phyloP scores from a whole-genome alignment of 2,797 vertebrate genomes.

The Mus spretus region DNA sequence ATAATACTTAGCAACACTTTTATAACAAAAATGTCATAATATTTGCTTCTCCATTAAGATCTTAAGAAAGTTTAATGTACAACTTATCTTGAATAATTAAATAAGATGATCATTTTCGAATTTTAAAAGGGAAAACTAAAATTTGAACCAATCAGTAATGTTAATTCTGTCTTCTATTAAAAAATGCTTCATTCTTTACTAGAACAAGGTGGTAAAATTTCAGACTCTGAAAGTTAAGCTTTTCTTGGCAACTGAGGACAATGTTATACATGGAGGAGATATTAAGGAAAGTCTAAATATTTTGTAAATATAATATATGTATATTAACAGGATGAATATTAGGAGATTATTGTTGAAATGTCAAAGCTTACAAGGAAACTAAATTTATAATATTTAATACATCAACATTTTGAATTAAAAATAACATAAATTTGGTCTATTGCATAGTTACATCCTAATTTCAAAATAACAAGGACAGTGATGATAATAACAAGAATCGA shows the following conservation, averaged over 20 bases:
- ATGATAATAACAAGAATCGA: background rate
- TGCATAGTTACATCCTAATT: background rate
- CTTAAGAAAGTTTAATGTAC: background rate
- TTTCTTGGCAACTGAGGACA: background rate
- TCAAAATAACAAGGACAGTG: background rate
- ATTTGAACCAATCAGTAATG: background rate
- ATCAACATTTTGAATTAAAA: background rate
- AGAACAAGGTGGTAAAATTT: background rate
- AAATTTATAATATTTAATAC: background rate
- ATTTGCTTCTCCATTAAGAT: background rate
- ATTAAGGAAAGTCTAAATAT: background rate
- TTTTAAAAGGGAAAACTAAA: background rate
- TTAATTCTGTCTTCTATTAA: background rate
- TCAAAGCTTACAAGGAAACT: background rate
- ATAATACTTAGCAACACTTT: background rate
- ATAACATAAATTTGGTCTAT: background rate
- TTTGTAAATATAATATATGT: background rate
- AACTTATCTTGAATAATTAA: background rate
- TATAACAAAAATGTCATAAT: no score
- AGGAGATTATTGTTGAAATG: background rate
- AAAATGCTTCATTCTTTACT: no score
- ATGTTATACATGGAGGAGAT: background rate
- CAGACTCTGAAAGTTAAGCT: accelerated
- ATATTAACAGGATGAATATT: background rate
- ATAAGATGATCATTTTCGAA: background rate